Evolutionary conservation across 2,888 invertebrate genomes (phyloP).

Genomic region (Lasioglossum morio): DNA sequence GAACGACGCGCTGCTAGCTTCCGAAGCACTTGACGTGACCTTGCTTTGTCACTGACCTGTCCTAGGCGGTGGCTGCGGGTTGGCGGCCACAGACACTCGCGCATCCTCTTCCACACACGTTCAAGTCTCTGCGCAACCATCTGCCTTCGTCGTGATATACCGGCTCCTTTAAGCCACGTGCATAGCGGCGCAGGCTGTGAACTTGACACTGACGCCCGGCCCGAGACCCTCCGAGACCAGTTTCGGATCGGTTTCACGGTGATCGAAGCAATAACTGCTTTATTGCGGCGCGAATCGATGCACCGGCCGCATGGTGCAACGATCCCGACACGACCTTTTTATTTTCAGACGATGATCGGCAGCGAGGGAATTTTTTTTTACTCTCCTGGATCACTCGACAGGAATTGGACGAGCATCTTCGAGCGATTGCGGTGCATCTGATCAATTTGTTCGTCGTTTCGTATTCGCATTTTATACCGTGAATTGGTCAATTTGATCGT

Average conservation of each 20-base stretch:
- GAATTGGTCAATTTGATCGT: too few relatives aligned
- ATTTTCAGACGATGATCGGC: background rate
- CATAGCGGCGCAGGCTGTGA: conserved; percentile 30
- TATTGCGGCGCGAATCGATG: background rate
- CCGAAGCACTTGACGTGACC: conserved; percentile 77
- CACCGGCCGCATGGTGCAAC: background rate
- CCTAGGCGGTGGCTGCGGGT: conserved; percentile 77
- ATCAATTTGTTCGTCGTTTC: too few relatives aligned
- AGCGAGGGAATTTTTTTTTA: background rate
- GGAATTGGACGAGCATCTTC: background rate
- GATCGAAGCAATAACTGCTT: background rate
- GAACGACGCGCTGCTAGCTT: conserved; percentile 53
- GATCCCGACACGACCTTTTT: background rate
- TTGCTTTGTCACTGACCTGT: conserved; percentile 85
- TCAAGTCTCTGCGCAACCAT: conserved; percentile 31
- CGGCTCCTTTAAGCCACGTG: conserved; percentile 42
- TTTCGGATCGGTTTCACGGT: background rate
- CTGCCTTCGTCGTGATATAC: conserved; percentile 37
- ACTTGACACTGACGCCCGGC: conserved; percentile 28
- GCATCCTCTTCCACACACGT: conserved; percentile 13
- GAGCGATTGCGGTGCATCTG: background rate
- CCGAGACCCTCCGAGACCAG: background rate
- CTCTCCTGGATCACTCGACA: background rate
- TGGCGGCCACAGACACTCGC: conserved; percentile 63
- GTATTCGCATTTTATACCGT: background rate